Evolutionary conservation across 2,888 invertebrate genomes (phyloP).

Genomic region (Drosophila subsilvestris): DNA sequence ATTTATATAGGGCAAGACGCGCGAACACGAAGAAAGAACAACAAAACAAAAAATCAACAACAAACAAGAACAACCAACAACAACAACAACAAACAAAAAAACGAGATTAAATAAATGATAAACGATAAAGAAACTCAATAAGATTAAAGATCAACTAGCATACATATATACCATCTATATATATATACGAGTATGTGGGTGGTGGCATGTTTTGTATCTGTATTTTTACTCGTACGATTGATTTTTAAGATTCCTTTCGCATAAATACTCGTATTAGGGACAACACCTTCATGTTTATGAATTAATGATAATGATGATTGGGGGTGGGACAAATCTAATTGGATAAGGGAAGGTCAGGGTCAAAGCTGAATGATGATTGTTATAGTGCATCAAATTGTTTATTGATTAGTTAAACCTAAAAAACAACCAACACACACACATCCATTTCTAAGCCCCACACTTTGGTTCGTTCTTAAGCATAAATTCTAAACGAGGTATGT

Average conservation of each 20-base stretch:
- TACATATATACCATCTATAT: slow-evolving; percentile 28
- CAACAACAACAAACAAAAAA: slow-evolving; percentile 47
- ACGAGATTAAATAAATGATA: slow-evolving; percentile 32
- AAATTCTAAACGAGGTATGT: slow-evolving; percentile 47
- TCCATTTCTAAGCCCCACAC: slow-evolving; percentile 32
- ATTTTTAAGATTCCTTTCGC: slow-evolving; percentile 2
- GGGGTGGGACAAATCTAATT: slow-evolving; percentile 21
- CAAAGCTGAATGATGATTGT: slow-evolving; percentile 57
- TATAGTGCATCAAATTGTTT: slow-evolving; percentile 54
- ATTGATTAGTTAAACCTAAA: slow-evolving; percentile 35
- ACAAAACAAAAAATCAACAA: slow-evolving; percentile 33
- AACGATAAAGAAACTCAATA: slow-evolving; percentile 40
- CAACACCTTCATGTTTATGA: slow-evolving; percentile 33
- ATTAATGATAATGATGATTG: slow-evolving; percentile 26
- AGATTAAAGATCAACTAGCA: slow-evolving; percentile 32
- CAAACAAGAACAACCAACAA: slow-evolving; percentile 31
- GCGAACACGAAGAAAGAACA: slow-evolving; percentile 28
- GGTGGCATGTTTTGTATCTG: slow-evolving; percentile 59
- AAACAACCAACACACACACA: background rate
- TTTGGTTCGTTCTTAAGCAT: slow-evolving; percentile 43
- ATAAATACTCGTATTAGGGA: slow-evolving; percentile 14
- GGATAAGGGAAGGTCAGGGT: slow-evolving; percentile 28
- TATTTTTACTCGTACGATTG: slow-evolving; percentile 36
- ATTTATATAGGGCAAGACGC: slow-evolving; percentile 63
- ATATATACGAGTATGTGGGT: slow-evolving; percentile 37